phyloP scores from a whole-genome alignment of 2,113 vertebrate genomes.

The Glaucidium brasilianum region DNA sequence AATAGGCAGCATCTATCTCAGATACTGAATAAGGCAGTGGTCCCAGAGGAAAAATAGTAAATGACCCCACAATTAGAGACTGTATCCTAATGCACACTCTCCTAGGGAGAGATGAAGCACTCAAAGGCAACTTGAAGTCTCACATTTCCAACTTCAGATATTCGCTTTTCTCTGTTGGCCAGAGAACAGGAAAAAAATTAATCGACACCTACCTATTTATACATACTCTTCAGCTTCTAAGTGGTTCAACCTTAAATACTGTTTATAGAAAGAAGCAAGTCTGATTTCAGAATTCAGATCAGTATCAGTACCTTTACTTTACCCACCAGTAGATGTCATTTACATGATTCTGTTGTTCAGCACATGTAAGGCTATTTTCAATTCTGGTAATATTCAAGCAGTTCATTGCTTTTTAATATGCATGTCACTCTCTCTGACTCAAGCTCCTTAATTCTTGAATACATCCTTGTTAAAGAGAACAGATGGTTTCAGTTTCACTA shows the following conservation, averaged over 20 bases:
- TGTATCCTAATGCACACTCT: background rate
- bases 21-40: background rate
- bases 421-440: slow-evolving; percentile 18
- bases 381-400: background rate
- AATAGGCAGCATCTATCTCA: background rate
- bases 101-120: background rate
- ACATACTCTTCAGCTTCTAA: background rate
- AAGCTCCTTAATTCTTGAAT: slow-evolving; percentile 45
- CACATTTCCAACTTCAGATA: background rate
- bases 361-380: background rate
- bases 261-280: background rate
- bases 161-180: background rate
- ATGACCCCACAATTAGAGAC: background rate
- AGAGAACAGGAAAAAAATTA: background rate
- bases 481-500: slow-evolving; percentile 55
- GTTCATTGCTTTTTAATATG: slow-evolving; percentile 35
- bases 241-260: background rate
- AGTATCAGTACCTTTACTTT: background rate
- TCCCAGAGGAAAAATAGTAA: background rate
- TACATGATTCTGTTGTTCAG: background rate
- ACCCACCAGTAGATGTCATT: background rate
- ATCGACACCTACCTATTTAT: background rate
- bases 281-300: background rate
- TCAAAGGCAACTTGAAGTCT: background rate
- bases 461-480: slow-evolving; percentile 47